A percentile compares a stretch with the other conserved stretches of the same genome.
phyloP scores from a whole-genome alignment of 2,113 vertebrate genomes.

The Crocuta crocuta region DNA sequence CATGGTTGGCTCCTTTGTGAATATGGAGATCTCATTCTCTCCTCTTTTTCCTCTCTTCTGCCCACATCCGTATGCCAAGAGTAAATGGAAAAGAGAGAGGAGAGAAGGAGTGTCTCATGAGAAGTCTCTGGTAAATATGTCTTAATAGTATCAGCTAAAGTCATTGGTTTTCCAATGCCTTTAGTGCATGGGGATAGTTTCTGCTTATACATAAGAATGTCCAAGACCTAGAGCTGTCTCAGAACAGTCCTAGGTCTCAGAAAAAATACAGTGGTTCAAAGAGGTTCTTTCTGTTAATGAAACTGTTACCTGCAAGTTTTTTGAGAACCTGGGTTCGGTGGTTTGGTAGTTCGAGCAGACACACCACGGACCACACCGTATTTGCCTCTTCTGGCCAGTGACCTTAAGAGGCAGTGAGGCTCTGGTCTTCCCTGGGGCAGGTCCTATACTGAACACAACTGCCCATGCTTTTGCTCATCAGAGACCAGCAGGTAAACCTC shows the following conservation, averaged over 20 bases:
- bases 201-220: not conserved
- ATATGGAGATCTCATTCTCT: not conserved
- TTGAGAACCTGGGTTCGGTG: not conserved
- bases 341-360: not conserved
- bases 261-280: not conserved
- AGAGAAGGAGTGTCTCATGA: not conserved
- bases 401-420: not conserved
- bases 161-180: not conserved
- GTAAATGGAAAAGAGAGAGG: not conserved
- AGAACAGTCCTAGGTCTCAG: not conserved
- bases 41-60: not conserved
- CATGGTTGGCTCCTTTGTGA: not conserved
- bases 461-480: not conserved
- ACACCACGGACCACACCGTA: not conserved
- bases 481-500: not conserved
- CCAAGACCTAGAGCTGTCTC: not conserved
- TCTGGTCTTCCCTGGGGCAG: not conserved
- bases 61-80: not conserved
- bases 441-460: not conserved
- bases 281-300: slow-evolving; percentile 23
- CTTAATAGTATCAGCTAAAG: not conserved
- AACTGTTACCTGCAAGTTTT: not conserved
- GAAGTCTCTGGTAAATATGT: not conserved
- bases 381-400: not conserved
- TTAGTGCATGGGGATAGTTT: not conserved